A percentile compares a stretch with the other conserved stretches of the same genome.
Conservation (phyloP, 2,797 vertebrate species). For the Anguilla obscura region DNA sequence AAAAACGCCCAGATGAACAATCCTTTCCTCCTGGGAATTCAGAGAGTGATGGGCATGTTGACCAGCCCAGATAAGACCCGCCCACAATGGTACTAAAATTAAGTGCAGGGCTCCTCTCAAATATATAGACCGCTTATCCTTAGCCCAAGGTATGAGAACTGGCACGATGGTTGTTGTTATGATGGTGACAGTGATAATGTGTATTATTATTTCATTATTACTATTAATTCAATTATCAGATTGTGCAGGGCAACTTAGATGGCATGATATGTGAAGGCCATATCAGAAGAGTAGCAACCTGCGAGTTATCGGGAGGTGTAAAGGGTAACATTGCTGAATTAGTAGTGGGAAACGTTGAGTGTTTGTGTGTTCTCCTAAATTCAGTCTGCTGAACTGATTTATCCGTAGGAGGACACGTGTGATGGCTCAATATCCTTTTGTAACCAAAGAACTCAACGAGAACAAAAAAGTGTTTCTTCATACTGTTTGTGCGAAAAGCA, state of each 20-base stretch:
- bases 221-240: neutral
- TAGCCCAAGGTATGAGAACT: neutral
- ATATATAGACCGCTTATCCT: neutral
- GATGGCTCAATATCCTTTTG: slow-evolving; percentile 12
- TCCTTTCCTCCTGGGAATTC: slow-evolving; percentile 57
- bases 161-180: neutral
- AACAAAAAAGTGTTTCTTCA: neutral
- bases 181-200: neutral
- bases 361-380: neutral
- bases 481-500: neutral
- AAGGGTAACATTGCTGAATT: neutral
- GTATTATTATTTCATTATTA: neutral
- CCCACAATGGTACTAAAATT: neutral
- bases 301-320: neutral
- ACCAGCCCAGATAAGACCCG: slow-evolving; percentile 46
- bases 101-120: neutral
- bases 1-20: slow-evolving; percentile 59
- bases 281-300: neutral
- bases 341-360: neutral
- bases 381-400: neutral
- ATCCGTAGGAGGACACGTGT: neutral
- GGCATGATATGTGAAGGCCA: neutral
- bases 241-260: neutral
- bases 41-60: slow-evolving; percentile 52
- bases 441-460: neutral